Conservation (phyloP, 2,888 invertebrate species). For the Deilephila porcellus region DNA sequence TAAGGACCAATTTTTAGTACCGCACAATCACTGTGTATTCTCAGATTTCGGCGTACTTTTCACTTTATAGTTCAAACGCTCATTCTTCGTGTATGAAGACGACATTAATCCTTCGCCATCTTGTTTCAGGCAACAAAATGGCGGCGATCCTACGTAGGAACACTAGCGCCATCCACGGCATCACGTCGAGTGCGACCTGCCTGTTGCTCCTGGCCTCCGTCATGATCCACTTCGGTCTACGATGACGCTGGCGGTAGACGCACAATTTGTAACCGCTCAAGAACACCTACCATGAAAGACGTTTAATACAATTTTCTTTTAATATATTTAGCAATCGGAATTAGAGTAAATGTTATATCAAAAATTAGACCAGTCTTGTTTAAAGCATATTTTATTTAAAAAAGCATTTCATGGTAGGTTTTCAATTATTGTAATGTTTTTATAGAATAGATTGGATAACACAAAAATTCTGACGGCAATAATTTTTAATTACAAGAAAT, state of each 20-base stretch:
- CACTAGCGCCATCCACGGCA: constrained; percentile 80
- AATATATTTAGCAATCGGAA: too few species aligned
- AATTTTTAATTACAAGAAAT: background rate
- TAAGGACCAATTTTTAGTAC: too few species aligned
- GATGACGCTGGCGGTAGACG: constrained; percentile 73
- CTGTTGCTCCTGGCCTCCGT: constrained; percentile 70
- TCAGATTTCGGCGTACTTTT: too few species aligned
- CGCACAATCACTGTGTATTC: background rate
- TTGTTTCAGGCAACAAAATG: constrained; percentile 80
- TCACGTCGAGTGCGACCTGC: constrained; percentile 76
- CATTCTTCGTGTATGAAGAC: too few species aligned
- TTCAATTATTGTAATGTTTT: constrained; percentile 25
- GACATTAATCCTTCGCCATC: too few species aligned
- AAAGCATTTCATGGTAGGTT: constrained; percentile 25
- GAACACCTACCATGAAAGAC: constrained; percentile 39
- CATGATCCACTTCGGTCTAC: constrained; percentile 71
- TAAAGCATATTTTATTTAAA: background rate
- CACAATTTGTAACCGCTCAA: constrained; percentile 35
- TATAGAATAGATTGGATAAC: constrained; percentile 27
- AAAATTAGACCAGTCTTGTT: too few species aligned
- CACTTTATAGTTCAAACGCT: too few species aligned
- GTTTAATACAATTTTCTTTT: too few species aligned
- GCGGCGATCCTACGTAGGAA: constrained; percentile 79
- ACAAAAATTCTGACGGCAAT: background rate
- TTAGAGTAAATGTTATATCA: too few species aligned